Base-by-base conservation (phyloP, 2,113 vertebrate genomes). In the Trematocara zebra region DNA sequence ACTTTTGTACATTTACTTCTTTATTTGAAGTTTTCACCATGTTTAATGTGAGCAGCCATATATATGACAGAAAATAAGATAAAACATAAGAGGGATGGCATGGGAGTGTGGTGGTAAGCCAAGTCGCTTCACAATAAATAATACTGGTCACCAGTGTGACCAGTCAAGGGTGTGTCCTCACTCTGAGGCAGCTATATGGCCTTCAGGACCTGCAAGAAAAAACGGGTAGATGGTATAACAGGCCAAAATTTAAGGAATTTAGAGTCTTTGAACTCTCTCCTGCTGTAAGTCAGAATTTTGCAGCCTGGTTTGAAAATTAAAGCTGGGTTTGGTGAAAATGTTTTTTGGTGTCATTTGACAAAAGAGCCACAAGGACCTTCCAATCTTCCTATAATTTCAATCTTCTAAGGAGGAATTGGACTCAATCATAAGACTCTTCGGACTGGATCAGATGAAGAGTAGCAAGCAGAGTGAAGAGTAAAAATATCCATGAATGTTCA, bases 1-100 rank as follows among this genome's bases (percentile, higher is more conserved):
- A 15, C 17, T 18, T 51, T 18, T 51, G 49, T 18, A 51, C 8
- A 8, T 51, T 14, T 51, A 18, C 61, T 23, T 23, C 7, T 42
- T 40, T 42, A 69, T 69, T 69, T 69, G 11, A 42, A 5, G 64
- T 40, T 69, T 23, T 69, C 35, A 23, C n/a, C n/a, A 42, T 69
- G 35, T 69, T 69, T 42, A 69, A 67, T 67, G n/a, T 37, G 11
- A 37, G 61, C 61, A 69, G n/a, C 18, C 11, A 69, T 42, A 69
- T 23, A 40, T 69, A 6, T 69, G n/a, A 23, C 61, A 2, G n/a
- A 42, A 69, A 69, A 40, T 69, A 69, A 42, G 7, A 42, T 37
- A 23, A 40, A 8, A 7, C 35, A 42, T 69, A 14, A 42, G 35
- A 40, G 35, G 61, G 61, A 5, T 69, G 35, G 33, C 61, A 69